Percentiles rank a stretch among this genome's conserved stretches.
Conservation (phyloP, 1,140 invertebrate genomes). For the Calliopsis andreniformis region DNA sequence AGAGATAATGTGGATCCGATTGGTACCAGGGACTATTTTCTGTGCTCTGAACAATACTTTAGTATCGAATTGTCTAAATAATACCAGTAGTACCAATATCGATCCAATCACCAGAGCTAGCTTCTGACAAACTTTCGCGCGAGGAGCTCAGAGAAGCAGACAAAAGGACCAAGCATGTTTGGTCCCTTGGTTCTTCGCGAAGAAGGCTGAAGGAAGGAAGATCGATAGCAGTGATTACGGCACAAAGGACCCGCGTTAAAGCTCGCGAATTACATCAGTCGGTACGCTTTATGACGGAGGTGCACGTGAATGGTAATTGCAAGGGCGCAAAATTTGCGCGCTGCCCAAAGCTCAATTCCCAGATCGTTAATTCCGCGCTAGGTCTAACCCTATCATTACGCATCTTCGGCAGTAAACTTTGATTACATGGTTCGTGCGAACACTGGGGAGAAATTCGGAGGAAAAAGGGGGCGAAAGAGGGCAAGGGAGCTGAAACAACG, state of each 20-base stretch:
- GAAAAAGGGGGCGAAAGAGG: neutral
- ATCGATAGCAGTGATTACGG: slow-evolving; percentile 32
- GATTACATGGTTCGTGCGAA: slow-evolving; percentile 59
- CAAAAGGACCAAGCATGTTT: too few relatives aligned
- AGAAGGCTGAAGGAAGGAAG: neutral
- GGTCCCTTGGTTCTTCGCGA: too few relatives aligned
- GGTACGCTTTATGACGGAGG: slow-evolving; percentile 31
- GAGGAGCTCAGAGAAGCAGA: too few relatives aligned
- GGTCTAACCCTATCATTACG: slow-evolving; percentile 62
- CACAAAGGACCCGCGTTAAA: slow-evolving; percentile 38
- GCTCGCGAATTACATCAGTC: slow-evolving; percentile 35
- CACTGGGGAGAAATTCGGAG: slow-evolving; percentile 16
- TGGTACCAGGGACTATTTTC: too few relatives aligned
- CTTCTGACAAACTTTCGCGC: too few relatives aligned
- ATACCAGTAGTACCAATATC: too few relatives aligned
- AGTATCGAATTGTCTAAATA: too few relatives aligned
- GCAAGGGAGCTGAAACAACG: neutral
- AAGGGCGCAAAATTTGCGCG: slow-evolving; percentile 38
- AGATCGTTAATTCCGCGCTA: slow-evolving; percentile 62
- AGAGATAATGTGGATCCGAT: too few relatives aligned
- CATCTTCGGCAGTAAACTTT: slow-evolving; percentile 60
- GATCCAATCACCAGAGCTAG: too few relatives aligned
- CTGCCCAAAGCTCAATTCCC: slow-evolving; percentile 39
- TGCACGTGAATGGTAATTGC: slow-evolving; percentile 49
- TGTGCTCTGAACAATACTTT: too few relatives aligned